Percentiles rank a stretch among this genome's conserved stretches.
Evolutionary conservation across 1,140 invertebrate genomes (phyloP).

Genomic region (Mesaphorura yosii): DNA sequence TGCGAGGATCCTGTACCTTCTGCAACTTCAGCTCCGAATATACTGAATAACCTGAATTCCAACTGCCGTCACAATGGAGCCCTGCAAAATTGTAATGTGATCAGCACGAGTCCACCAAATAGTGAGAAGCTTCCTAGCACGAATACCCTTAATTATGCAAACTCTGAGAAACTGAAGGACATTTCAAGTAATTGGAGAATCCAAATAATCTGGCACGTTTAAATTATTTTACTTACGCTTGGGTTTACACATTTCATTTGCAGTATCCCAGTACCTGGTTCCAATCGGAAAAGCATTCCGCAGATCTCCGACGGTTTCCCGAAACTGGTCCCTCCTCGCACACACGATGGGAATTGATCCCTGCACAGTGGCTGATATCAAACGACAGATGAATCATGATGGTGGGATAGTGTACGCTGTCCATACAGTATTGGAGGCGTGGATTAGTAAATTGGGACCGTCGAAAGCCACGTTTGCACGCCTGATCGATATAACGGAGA

Average conservation of each 20-base stretch:
- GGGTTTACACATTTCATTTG: too few species aligned
- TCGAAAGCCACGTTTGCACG: conserved; percentile 15
- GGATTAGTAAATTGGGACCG: conserved; percentile 11
- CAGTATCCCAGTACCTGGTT: conserved; percentile 3
- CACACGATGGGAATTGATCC: conserved; percentile 6
- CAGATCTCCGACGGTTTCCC: conserved; percentile 1
- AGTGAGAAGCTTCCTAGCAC: too few species aligned
- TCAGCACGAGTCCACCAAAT: too few species aligned
- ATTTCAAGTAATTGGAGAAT: conserved; percentile 4
- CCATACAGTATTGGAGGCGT: conserved; percentile 2
- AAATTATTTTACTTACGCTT: too few species aligned
- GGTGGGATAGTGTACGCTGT: conserved; percentile 15
- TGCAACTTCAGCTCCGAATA: too few species aligned
- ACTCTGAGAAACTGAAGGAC: conserved; percentile 6
- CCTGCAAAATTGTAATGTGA: too few species aligned
- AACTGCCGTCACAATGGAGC: too few species aligned
- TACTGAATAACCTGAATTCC: not conserved
- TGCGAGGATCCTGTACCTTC: not conserved
- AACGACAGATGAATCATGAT: conserved; percentile 10
- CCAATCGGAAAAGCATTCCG: conserved; percentile 5
- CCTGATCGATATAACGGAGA: conserved; percentile 4
- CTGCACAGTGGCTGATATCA: conserved; percentile 8
- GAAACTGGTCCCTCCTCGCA: conserved; percentile 1
- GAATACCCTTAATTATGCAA: not conserved
- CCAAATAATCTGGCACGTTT: not conserved